Conservation (phyloP, 2,888 invertebrate genomes). For the Stenodera caucasica region DNA sequence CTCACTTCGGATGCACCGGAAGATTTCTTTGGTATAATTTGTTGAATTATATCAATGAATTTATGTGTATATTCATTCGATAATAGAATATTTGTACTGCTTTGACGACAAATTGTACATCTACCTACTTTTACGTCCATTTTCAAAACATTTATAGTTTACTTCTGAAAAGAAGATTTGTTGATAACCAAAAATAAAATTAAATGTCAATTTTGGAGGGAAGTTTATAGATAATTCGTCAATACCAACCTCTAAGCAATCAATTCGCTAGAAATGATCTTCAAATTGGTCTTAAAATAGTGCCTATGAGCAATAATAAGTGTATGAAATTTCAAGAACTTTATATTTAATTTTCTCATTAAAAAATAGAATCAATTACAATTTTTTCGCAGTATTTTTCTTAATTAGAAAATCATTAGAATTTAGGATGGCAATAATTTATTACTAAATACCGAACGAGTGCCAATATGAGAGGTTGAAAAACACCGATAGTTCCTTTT, state of each 20-base stretch:
- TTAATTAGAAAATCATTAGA: no score
- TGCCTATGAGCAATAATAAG: no score
- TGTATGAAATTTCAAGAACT: no score
- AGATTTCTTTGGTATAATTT: not conserved
- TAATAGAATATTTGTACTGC: not conserved
- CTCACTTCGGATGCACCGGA: not conserved
- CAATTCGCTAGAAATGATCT: not conserved
- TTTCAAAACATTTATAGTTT: not conserved
- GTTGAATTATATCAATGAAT: not conserved
- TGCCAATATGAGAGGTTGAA: not conserved
- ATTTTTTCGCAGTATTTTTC: no score
- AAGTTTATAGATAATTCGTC: not conserved
- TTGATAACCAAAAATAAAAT: not conserved
- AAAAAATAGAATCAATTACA: no score
- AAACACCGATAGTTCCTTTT: slow-evolving; percentile 21
- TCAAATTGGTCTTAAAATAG: no score
- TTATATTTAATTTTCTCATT: no score
- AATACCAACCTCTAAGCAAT: not conserved
- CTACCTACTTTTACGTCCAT: not conserved
- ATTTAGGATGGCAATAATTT: not conserved
- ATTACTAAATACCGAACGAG: not conserved
- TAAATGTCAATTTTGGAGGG: not conserved
- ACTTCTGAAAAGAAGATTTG: no score
- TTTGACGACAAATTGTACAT: not conserved
- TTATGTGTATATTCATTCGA: not conserved